Percentiles rank a stretch among this genome's conserved stretches.
phyloP scores from a whole-genome alignment of 2,888 invertebrate genomes.

The Agapostemon virescens region DNA sequence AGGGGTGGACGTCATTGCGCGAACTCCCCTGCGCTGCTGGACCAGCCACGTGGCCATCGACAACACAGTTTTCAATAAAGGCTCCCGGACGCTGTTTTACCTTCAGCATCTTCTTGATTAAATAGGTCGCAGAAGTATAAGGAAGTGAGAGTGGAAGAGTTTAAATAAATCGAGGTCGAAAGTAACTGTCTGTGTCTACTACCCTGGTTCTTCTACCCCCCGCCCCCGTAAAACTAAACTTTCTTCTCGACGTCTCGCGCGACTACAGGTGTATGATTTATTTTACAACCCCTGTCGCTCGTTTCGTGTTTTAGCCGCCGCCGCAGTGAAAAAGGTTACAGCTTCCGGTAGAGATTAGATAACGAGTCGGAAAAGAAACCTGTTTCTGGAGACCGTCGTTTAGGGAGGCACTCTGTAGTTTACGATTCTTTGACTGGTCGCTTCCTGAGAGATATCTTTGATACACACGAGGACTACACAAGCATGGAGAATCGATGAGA shows the following conservation, averaged over 20 bases:
- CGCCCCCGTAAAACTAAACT: background rate
- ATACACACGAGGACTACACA: no score
- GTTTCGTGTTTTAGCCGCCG: constrained; percentile 28
- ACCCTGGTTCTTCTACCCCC: constrained; percentile 20
- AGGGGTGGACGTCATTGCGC: background rate
- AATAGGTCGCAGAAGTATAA: constrained; percentile 52
- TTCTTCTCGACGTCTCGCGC: background rate
- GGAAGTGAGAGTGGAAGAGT: constrained; percentile 52
- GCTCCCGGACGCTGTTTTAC: constrained; percentile 49
- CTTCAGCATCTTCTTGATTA: constrained; percentile 56
- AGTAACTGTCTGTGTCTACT: constrained; percentile 28
- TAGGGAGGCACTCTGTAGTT: constrained; percentile 39
- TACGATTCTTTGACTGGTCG: constrained; percentile 20
- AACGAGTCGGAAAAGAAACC: constrained; percentile 51
- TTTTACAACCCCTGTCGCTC: constrained; percentile 31
- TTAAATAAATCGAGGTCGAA: constrained; percentile 66
- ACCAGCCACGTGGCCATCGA: constrained; percentile 25
- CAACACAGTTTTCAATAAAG: constrained; percentile 42
- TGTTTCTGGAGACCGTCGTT: constrained; percentile 51
- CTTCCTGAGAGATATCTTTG: background rate
- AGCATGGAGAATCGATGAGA: no score
- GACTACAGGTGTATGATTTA: background rate
- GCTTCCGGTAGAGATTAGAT: constrained; percentile 60
- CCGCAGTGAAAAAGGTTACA: constrained; percentile 44
- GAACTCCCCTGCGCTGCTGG: constrained; percentile 25